Conservation (phyloP, 2,797 vertebrate genomes). For the Lophotriccus pileatus region DNA sequence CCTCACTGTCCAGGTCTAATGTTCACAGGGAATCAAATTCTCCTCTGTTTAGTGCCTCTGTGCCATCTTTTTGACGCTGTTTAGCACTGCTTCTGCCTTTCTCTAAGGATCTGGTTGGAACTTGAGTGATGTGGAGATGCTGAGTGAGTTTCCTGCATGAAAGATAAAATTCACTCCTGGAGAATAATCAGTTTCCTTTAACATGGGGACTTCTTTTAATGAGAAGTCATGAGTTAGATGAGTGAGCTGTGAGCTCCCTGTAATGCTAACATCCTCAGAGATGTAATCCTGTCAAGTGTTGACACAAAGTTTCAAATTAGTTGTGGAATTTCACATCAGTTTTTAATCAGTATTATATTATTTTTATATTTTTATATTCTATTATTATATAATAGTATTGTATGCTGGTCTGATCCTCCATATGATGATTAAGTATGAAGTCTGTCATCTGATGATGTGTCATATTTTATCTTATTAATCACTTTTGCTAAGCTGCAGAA, state of each 20-base stretch:
- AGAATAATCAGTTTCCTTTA: neutral
- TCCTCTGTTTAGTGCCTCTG: neutral
- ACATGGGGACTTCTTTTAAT: neutral
- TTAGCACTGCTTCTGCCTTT: neutral
- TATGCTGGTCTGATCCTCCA: fast-evolving
- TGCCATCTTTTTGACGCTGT: neutral
- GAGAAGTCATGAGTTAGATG: neutral
- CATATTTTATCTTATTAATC: neutral
- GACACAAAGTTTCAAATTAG: neutral
- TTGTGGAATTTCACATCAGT: neutral
- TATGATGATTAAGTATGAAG: neutral
- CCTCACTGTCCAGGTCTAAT: neutral
- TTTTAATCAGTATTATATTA: neutral
- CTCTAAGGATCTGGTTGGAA: neutral
- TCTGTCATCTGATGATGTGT: neutral
- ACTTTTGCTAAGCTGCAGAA: neutral
- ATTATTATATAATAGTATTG: neutral
- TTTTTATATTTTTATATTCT: neutral
- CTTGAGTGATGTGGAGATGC: neutral
- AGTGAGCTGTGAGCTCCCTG: neutral
- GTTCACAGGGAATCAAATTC: neutral
- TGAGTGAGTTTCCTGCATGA: neutral
- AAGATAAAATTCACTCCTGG: neutral
- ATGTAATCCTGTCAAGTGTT: neutral
- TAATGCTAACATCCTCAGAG: neutral